Conservation (phyloP, 2,113 vertebrate genomes). For the Forbesichthys agassizii region DNA sequence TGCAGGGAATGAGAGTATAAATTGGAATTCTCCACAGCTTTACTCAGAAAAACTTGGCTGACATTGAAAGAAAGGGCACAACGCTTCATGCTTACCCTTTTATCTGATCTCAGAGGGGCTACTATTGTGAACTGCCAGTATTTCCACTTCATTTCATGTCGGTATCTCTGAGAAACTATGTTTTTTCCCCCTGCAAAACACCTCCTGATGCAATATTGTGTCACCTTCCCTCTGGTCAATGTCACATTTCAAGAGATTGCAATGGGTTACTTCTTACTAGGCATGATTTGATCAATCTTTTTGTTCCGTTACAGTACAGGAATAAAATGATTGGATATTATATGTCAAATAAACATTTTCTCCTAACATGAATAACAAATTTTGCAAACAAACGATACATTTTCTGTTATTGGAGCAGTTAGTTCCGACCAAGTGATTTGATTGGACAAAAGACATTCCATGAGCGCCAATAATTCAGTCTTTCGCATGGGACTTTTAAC, state of each 20-base stretch:
- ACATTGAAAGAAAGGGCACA: constrained; percentile 42
- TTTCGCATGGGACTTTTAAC: too few relatives aligned
- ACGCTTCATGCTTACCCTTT: constrained; percentile 38
- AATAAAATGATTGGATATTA: neutral
- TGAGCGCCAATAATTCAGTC: too few relatives aligned
- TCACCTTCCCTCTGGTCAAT: neutral
- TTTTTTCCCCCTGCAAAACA: constrained; percentile 16
- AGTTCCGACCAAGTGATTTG: too few relatives aligned
- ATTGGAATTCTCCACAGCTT: constrained; percentile 41
- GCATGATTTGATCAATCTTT: neutral
- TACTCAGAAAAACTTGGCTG: constrained; percentile 36
- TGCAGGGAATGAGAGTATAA: constrained; percentile 19
- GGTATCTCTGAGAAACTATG: constrained; percentile 9
- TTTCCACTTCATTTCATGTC: constrained; percentile 14
- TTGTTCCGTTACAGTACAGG: neutral
- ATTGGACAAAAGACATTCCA: too few relatives aligned
- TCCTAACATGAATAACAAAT: too few relatives aligned
- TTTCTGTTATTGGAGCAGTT: too few relatives aligned
- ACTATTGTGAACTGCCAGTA: neutral
- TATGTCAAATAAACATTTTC: too few relatives aligned
- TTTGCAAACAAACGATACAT: too few relatives aligned
- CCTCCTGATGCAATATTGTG: neutral
- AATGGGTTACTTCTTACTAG: neutral
- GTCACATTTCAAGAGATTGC: neutral
- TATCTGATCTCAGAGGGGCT: constrained; percentile 43